Base-by-base conservation (phyloP, 2,113 vertebrate species). In the Forbesichthys papilliferus region DNA sequence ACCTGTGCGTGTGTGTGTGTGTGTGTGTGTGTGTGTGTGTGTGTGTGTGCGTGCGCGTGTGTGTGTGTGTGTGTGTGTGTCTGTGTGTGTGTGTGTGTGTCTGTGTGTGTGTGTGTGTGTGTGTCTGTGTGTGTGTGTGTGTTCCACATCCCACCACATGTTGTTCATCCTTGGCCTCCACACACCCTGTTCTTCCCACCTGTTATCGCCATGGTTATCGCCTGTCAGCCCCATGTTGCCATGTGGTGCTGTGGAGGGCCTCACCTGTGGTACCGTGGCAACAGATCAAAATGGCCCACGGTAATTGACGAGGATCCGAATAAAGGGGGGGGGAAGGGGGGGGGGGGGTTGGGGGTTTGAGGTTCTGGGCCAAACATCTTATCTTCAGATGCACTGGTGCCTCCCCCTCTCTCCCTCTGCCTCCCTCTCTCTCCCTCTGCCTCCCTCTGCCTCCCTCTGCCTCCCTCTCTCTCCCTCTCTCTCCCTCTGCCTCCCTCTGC, bases 351-450 rank as follows among this genome's bases (percentile, higher is more conserved):
- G n/a, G n/a, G n/a, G n/a, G n/a, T n/a, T n/a, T n/a, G n/a, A 69
- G 61, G 11, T 75, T n/a, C 59, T 2, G 57, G 9, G 71, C 77
- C 79, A 82, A 76, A 83, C 78, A 82, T 83, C 34, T 85, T 84
- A 82, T 68, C 51, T 16, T 90, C 67, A 79, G 82, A 86, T 86
- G 79, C 77, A 48, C 55, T 77, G 64, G 64, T 74, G 33, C 16
- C 64, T 63, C 6, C 8, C 18, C 56, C 51, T 46, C 33, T 63
- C 13, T 56, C 54, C 18, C 51, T 55, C 66, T 57, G 9, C 59
- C 42, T 47, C 66, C 13, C 34, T 14, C 11, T 67, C 48, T 54
- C 11, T 48, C 20, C 33, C n/a, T 64, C 68, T 74, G 33, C 14
- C 64, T 71, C 48, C 2, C 36, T 73, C 20, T 66, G 6, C 55